A percentile compares a stretch with the other conserved stretches of the same genome.
Conservation (phyloP, 2,888 invertebrate species). For the Camponotus fellah region DNA sequence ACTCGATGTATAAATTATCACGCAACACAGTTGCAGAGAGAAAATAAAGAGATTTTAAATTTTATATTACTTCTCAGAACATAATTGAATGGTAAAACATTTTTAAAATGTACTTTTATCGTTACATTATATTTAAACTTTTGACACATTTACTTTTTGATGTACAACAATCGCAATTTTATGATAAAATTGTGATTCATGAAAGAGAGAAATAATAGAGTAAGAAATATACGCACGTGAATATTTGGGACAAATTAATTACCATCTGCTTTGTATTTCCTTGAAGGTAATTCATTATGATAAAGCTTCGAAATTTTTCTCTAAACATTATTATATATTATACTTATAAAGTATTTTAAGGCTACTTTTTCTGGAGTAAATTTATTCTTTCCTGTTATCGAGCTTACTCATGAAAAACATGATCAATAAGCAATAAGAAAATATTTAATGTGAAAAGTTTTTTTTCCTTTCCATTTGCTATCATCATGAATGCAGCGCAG, state of each 20-base stretch:
- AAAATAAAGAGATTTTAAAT: background rate
- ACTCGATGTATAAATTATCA: background rate
- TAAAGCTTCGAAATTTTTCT: background rate
- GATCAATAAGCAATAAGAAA: constrained; percentile 28
- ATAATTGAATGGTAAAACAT: background rate
- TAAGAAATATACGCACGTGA: background rate
- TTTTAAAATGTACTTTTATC: background rate
- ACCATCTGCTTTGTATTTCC: background rate
- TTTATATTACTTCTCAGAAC: background rate
- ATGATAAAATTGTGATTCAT: background rate
- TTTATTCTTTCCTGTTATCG: constrained; percentile 2
- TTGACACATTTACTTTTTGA: background rate
- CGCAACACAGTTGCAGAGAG: background rate
- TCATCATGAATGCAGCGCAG: constrained; percentile 28
- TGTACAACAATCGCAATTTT: background rate
- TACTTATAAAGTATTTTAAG: background rate
- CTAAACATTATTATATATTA: background rate
- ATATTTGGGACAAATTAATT: constrained; percentile 6
- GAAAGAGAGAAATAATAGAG: background rate
- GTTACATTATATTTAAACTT: background rate
- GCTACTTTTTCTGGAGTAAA: background rate
- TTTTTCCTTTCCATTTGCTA: constrained; percentile 31
- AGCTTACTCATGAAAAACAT: constrained; percentile 32
- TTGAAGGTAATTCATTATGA: background rate
- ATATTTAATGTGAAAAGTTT: constrained; percentile 38